Base-by-base conservation (phyloP, 2,888 invertebrate species). In the Eubasilissa splendida region DNA sequence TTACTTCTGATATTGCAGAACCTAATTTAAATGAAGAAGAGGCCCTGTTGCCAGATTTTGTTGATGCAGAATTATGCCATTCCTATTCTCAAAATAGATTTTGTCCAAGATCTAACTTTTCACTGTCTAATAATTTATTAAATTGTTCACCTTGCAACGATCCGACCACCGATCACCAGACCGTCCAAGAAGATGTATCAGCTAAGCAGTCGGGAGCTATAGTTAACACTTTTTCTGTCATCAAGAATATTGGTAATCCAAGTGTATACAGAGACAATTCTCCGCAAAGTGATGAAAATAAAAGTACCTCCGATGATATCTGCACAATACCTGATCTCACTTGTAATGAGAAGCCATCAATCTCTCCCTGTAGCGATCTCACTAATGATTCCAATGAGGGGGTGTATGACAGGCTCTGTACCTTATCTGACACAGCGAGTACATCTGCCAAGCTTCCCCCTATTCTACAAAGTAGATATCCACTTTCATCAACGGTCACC, bases 261-360 rank as follows among this genome's bases (percentile, higher is more conserved):
- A 87, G 87, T 50, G 4, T 42, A 50, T 73, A 79, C 42, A 79
- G 77, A 68, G 82, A 82, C 54, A 56, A 56, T 22, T 76, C 70
- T 22, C 68, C 66, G 5, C 50, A 65, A 11, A 50, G 22, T 60
- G 82, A 79, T 3, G 77, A 77, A 5, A 58, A 60, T 7, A 77
- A 77, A 68, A 42, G n/a, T 4, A 42, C 42, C 42, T 11, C 59
- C 4, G 78, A 75, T 42, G 81, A 81, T 14, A 60, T 31, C 12
- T 75, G 76, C 58, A 88, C 89, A 50, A 88, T 91, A 63, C 90
- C 90, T 76, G 91, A 91, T 85, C 86, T 91, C 83, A 90, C 90
- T 83, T 91, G 90, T 85, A 91, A 90, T 85, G 91, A 91, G 85
- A 90, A 91, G 83, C 89, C 90, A 66, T 90, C 90, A 54, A 89